Evolutionary conservation across 2,797 vertebrate genomes (phyloP), one percentile per base, ranked within the genome.

Genomic region (Geranospiza caerulescens): DNA sequence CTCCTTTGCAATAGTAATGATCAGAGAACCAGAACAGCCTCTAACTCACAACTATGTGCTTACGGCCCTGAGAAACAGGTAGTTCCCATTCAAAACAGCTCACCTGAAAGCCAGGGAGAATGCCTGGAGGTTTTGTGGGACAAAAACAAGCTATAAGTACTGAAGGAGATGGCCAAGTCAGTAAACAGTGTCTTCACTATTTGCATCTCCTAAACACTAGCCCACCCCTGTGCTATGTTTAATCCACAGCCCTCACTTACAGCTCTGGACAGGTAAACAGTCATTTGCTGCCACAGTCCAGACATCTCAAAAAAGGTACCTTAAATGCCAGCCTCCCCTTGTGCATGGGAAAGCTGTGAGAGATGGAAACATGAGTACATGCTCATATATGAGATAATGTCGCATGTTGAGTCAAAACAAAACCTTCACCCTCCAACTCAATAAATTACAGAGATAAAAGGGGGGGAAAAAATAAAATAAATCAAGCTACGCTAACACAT

Each of bases 361-460:
- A 81, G 33, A 45, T 0, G 0, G 67, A 79, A 86, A 75, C 21
- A 33, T 0, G 6, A 60, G 17, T 7, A 50, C 0, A 0, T 18
- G 50, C 47, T 73, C 67, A 79, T 42, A 70, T 14, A 56, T 6
- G 79, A 81, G 45, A 42, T 31, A 73, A 68, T 6, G 53, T 15
- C 21, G 0, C 14, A 4, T 3, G 29, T 10, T 1, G 2, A 85
- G 67, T 12, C 66, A 87, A 89, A 91, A 76, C 34, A 72, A 92
- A 93, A 36, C 78, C 71, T 87, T 29, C 15, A 2, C 15, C 62
- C 36, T 89, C 75, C 62, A 70, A 42, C 19, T 64, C 84, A 34
- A 38, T 17, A 63, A 58, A 87, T 55, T 34, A 48, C 5, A 2
- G 62, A 79, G 34, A 71, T 45, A 34, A 82, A 85, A 50, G 16